Evolutionary conservation across 2,888 invertebrate species (phyloP).

Genomic region (Drosophila quasianomalipes): DNA sequence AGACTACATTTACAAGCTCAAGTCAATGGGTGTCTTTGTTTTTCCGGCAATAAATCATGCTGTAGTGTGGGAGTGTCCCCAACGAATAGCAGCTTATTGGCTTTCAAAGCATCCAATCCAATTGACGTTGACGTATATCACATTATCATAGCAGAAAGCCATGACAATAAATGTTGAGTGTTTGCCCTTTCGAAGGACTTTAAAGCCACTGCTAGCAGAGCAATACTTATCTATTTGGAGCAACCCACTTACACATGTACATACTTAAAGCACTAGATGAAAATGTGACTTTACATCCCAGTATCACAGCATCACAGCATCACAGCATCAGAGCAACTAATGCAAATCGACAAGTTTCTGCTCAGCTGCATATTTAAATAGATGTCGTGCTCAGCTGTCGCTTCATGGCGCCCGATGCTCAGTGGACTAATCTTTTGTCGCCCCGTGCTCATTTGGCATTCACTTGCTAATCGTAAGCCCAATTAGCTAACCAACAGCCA

Average conservation of each 20-base stretch:
- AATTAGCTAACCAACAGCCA: conserved; percentile 72
- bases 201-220: conserved; percentile 51
- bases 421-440: conserved; percentile 22
- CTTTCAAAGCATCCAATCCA: conserved; percentile 77
- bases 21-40: conserved; percentile 70
- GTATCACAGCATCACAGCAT: background rate
- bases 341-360: conserved; percentile 45
- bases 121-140: conserved; percentile 80
- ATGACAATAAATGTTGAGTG: conserved; percentile 67
- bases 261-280: conserved; percentile 11
- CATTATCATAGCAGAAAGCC: conserved; percentile 77
- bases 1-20: conserved; percentile 63
- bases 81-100: conserved; percentile 76
- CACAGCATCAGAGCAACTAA: conserved; percentile 12
- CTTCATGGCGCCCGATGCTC: conserved; percentile 13
- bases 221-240: conserved; percentile 25
- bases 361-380: conserved; percentile 46
- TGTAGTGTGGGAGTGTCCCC: conserved; percentile 63
- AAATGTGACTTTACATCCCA: conserved; percentile 9
- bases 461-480: conserved; percentile 64
- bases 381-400: conserved; percentile 39
- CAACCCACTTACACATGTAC: conserved; percentile 14
- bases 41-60: conserved; percentile 74
- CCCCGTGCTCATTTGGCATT: conserved; percentile 46
- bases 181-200: conserved; percentile 57